Evolutionary conservation across 2,888 invertebrate species (phyloP), one percentile per base, ranked within the genome.

Genomic region (Trilocha varians): DNA sequence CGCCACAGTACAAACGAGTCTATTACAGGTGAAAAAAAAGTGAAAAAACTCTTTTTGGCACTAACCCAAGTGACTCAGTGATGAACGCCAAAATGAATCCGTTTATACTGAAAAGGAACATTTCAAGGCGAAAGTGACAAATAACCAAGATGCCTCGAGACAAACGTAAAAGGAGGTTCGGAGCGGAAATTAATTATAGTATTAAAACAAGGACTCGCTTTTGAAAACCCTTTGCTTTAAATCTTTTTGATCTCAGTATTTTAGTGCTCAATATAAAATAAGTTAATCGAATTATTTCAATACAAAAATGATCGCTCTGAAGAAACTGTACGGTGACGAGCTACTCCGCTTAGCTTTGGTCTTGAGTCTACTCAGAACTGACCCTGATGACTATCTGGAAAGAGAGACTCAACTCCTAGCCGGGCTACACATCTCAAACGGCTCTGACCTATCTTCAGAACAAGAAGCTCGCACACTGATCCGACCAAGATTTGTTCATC

Each of bases 261-360:
- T 64, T 70, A 78, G 76, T 75, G 78, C 78, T 79, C 78, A 78
- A 78, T 55, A 53, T 52, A 46, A 44, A 46, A 45, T 46, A 47
- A 48, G 41, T 38, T 6, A 25, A 15, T 13, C 3, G 3, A 18
- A 40, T 40, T 39, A 9, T 39, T 13, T 14, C 15, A 40, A 15
- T 25, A 43, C 43, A 40, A 56, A 43, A 41, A 95, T 95, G 94
- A 87, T 94, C 79, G 91, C 92, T 58, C 78, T 93, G 58, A 95
- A 95, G 83, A 95, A 95, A 74, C 80, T 93, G 37, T 93, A 93
- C 62, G 90, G 93, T 39, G 93, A 94, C 70, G 94, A 95, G 84
- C 84, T 95, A 61, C 77, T 96, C 50, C 91, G 95, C 71, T 82
- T 95, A 55, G 92, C 96, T 54, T 73, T 97, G 70, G 88, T 96